These are phyloP conservation scores for Gobio gobio DNA, from an alignment of 2,113 vertebrate species.

Conservation along the genomic window DNA sequence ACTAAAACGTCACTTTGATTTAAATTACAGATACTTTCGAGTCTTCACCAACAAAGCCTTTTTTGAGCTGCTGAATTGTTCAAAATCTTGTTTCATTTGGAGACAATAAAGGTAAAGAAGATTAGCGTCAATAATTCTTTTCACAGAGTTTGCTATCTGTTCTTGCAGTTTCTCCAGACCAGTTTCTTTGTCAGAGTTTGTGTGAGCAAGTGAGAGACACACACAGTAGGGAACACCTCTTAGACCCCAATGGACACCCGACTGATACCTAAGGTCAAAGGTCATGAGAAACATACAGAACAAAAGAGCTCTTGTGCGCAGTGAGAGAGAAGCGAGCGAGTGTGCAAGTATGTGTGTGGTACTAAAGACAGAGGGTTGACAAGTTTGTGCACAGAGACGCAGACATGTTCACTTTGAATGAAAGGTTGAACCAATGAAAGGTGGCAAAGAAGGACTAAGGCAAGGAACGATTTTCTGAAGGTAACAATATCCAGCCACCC, in stretches of 20 bases:
- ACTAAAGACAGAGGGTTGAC: slow-evolving; percentile 13
- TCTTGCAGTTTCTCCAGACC: not conserved
- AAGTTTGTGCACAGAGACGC: slow-evolving; percentile 20
- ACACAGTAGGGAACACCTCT: slow-evolving; percentile 37
- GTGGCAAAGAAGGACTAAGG: slow-evolving; percentile 42
- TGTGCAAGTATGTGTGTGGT: not conserved
- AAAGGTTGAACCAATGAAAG: slow-evolving; percentile 30
- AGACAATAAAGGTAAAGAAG: not conserved
- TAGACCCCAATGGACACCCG: slow-evolving; percentile 45
- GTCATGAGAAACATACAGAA: slow-evolving; percentile 56
- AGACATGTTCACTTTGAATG: slow-evolving; percentile 21
- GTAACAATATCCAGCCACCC: slow-evolving; percentile 42
- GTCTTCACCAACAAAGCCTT: not conserved
- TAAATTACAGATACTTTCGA: not conserved
- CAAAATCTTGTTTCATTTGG: not conserved
- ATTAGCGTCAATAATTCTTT: slow-evolving; percentile 31
- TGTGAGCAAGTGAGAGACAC: slow-evolving; percentile 27
- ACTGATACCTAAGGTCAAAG: slow-evolving; percentile 50
- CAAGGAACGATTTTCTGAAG: slow-evolving; percentile 26
- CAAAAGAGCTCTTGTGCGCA: slow-evolving; percentile 51
- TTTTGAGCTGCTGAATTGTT: slow-evolving; percentile 8
- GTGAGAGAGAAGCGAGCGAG: not conserved
- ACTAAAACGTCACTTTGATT: slow-evolving; percentile 27
- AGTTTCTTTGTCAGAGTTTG: not conserved
- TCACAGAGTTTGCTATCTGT: slow-evolving; percentile 32